Evolutionary conservation across 92 coral and sea anemone species (phyloP).

Genomic region (Paramuricea clavata): DNA sequence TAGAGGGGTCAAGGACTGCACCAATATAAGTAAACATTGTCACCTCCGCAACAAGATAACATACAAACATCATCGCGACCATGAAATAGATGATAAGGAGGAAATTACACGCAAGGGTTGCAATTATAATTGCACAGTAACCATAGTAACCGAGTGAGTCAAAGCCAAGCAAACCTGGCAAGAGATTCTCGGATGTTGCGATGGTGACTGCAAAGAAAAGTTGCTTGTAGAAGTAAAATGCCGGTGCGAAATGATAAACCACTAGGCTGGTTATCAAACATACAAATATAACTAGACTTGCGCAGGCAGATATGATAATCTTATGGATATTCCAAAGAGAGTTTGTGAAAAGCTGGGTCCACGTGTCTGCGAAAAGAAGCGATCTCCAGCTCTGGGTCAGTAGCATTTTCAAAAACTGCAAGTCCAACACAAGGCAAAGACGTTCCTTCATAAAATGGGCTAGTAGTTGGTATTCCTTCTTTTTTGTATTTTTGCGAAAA

Average conservation of each 20-base stretch:
- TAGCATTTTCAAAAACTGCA: conserved; percentile 47
- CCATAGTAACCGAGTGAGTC: background rate
- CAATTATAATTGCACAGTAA: background rate
- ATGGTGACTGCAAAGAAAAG: conserved; percentile 24
- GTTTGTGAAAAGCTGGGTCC: conserved; percentile 8
- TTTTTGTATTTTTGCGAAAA: conserved; percentile 33
- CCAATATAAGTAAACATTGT: conserved; percentile 69
- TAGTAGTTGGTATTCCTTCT: conserved; percentile 57
- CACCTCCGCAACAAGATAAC: conserved; percentile 67
- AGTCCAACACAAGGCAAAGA: conserved; percentile 47
- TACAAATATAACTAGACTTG: conserved; percentile 8
- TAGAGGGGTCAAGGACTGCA: conserved; percentile 52
- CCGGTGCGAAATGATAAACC: conserved; percentile 51
- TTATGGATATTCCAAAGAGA: background rate
- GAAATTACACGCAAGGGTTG: background rate
- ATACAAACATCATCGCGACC: conserved; percentile 38
- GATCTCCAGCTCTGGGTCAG: conserved; percentile 27
- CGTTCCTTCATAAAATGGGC: conserved; percentile 64
- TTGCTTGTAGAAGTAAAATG: conserved; percentile 60
- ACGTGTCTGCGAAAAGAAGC: background rate
- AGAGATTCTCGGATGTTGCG: background rate
- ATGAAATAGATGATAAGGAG: conserved; percentile 43
- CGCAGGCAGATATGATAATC: background rate
- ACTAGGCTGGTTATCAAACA: background rate
- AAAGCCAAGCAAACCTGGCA: background rate